Conservation (phyloP, 1,140 invertebrate genomes). For the Contarinia nasturtii region DNA sequence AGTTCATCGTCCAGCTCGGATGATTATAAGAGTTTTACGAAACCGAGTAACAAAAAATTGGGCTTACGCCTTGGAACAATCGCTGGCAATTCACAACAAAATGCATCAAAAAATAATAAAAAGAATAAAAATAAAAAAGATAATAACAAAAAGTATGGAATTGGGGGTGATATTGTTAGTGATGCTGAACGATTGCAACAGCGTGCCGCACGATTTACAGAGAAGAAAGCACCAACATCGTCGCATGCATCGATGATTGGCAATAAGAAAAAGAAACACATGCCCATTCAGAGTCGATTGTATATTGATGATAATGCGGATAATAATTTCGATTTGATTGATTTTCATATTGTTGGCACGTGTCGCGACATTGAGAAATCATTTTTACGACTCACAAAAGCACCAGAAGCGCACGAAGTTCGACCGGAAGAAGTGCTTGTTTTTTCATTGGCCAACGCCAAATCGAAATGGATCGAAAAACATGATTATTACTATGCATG, state of each 20-base stretch:
- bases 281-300: background rate
- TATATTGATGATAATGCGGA: conserved; percentile 34
- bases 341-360: conserved; percentile 81
- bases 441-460: conserved; percentile 74
- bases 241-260: background rate
- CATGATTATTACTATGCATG: conserved; percentile 91
- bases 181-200: conserved; percentile 58
- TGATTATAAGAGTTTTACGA: background rate
- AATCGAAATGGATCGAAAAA: conserved; percentile 70
- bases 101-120: conserved; percentile 29
- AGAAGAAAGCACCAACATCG: conserved; percentile 2
- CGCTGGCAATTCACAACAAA: conserved; percentile 8
- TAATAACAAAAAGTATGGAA: conserved; percentile 45
- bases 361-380: conserved; percentile 85
- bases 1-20: conserved; percentile 10
- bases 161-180: conserved; percentile 38
- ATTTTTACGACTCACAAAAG: conserved; percentile 87
- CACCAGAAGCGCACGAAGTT: conserved; percentile 78
- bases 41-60: background rate
- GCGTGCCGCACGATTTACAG: conserved; percentile 66
- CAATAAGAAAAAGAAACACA: conserved; percentile 4
- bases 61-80: background rate
- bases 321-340: conserved; percentile 53
- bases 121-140: conserved; percentile 34
- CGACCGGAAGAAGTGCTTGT: conserved; percentile 70